phyloP scores from a whole-genome alignment of 2,888 invertebrate genomes.

The Tenthredo notha region DNA sequence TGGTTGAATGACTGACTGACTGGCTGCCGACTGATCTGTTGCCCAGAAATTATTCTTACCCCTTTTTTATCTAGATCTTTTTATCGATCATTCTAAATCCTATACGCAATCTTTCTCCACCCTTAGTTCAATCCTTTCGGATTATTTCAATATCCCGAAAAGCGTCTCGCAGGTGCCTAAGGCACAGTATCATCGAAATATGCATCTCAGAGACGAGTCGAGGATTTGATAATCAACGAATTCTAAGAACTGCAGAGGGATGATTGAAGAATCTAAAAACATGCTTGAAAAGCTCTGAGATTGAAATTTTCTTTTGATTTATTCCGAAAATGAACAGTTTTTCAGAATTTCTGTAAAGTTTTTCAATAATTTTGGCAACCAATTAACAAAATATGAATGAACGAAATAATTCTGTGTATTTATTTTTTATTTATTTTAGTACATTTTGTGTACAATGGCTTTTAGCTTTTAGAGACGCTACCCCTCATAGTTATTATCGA shows the following conservation, averaged over 20 bases:
- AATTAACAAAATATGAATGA: background rate
- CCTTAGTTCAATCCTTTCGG: background rate
- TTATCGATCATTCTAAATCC: background rate
- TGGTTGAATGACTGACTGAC: constrained; percentile 1
- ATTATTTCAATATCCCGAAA: background rate
- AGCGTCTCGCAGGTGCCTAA: background rate
- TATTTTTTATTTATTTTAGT: background rate
- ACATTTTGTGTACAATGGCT: background rate
- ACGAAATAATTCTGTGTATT: background rate
- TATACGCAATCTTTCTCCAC: background rate
- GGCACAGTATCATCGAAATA: too few relatives aligned
- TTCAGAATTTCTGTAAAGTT: background rate
- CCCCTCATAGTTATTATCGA: background rate
- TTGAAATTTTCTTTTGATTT: too few relatives aligned
- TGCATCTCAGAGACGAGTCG: too few relatives aligned
- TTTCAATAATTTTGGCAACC: background rate
- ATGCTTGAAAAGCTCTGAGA: too few relatives aligned
- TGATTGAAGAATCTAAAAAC: too few relatives aligned
- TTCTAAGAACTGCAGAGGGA: too few relatives aligned
- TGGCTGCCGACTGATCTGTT: background rate
- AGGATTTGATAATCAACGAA: too few relatives aligned
- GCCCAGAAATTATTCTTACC: background rate
- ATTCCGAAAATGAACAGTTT: background rate
- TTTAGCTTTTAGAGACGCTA: background rate
- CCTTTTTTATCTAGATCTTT: background rate